phyloP scores from a whole-genome alignment of 2,113 vertebrate species.

The Mionectes macconnelli region DNA sequence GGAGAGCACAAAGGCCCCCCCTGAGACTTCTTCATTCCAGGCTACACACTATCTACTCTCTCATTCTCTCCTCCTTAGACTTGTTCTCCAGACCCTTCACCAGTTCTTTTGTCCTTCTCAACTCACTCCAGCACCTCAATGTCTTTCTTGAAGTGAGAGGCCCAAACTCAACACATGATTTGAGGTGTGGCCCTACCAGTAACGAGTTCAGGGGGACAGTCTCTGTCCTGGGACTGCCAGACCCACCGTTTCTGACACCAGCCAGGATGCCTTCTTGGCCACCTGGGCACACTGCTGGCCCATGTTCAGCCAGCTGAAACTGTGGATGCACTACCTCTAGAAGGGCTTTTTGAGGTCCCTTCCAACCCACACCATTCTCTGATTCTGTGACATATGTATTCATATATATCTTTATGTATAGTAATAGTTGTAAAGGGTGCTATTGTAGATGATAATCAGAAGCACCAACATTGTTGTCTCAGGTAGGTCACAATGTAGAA shows the following conservation, averaged over 20 bases:
- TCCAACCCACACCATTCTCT: not conserved
- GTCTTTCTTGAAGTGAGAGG: rapidly evolving
- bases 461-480: not conserved
- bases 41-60: not conserved
- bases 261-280: too few relatives aligned
- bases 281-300: not conserved
- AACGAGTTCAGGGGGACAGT: rapidly evolving
- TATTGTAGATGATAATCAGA: not conserved
- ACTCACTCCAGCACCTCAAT: rapidly evolving
- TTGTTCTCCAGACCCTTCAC: not conserved
- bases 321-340: rapidly evolving
- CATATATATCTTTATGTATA: not conserved
- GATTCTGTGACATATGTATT: not conserved
- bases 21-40: not conserved
- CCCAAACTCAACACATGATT: not conserved
- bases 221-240: not conserved
- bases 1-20: not conserved
- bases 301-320: not conserved
- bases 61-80: rapidly evolving
- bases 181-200: not conserved
- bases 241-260: not conserved
- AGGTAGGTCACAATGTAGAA: not conserved
- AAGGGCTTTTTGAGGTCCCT: not conserved
- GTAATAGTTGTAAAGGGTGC: not conserved
- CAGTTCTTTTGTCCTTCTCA: not conserved